These are phyloP conservation scores for Andrena haemorrhoa DNA, from an alignment of 2,888 invertebrate species.

Conservation along the genomic window DNA sequence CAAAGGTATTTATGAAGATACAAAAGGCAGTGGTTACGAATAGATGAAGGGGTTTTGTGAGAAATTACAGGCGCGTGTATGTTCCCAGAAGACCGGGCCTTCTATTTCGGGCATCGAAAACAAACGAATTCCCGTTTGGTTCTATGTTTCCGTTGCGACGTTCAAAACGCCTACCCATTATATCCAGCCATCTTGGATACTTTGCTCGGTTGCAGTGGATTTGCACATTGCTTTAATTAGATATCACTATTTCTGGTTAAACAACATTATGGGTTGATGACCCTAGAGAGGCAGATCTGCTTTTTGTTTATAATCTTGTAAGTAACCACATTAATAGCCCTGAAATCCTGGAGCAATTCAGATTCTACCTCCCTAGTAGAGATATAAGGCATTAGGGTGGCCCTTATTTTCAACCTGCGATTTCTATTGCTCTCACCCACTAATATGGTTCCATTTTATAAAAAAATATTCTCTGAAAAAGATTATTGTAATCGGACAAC, in stretches of 20 bases:
- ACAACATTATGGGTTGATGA: neutral
- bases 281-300: no score
- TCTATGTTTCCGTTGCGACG: slow-evolving; percentile 57
- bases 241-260: neutral
- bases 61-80: slow-evolving; percentile 70
- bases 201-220: neutral
- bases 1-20: slow-evolving; percentile 36
- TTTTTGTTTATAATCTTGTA: no score
- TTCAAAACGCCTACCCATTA: slow-evolving; percentile 28
- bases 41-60: slow-evolving; percentile 59
- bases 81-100: slow-evolving; percentile 68
- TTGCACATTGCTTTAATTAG: slow-evolving; percentile 8
- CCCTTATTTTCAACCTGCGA: no score
- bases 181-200: slow-evolving; percentile 31
- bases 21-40: slow-evolving; percentile 51
- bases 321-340: no score
- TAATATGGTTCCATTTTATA: no score
- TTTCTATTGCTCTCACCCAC: no score
- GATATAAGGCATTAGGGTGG: no score
- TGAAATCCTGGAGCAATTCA: no score
- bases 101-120: slow-evolving; percentile 82
- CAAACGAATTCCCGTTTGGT: slow-evolving; percentile 74
- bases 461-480: no score
- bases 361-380: no score
- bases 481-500: no score